phyloP scores from a whole-genome alignment of 2,888 invertebrate species.

The Arge pagana region DNA sequence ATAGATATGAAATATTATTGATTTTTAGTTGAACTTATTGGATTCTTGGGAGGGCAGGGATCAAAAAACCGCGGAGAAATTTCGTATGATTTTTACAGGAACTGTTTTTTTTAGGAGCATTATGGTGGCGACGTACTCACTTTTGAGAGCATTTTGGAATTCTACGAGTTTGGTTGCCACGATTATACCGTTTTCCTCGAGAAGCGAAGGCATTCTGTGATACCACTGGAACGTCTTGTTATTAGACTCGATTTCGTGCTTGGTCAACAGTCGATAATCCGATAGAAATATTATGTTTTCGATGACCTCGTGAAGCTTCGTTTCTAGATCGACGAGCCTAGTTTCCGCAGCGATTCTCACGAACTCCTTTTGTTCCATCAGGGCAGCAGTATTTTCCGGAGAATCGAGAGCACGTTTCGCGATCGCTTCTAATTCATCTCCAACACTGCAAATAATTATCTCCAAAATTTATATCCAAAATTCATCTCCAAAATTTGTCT shows the following conservation, averaged over 20 bases:
- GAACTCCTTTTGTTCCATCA: slow-evolving; percentile 84
- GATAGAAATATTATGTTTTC: slow-evolving; percentile 80
- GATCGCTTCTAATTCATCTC: slow-evolving; percentile 81
- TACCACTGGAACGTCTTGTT: slow-evolving; percentile 87
- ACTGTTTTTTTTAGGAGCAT: too few species aligned
- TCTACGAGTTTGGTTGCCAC: slow-evolving; percentile 81
- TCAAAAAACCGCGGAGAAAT: too few species aligned
- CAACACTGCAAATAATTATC: slow-evolving; percentile 65
- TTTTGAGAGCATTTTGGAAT: slow-evolving; percentile 81
- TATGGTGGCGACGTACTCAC: slow-evolving; percentile 34
- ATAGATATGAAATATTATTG: too few species aligned
- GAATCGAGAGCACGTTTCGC: slow-evolving; percentile 76
- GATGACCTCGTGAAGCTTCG: slow-evolving; percentile 70
- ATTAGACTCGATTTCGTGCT: slow-evolving; percentile 84
- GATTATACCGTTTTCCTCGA: slow-evolving; percentile 80
- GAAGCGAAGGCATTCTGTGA: slow-evolving; percentile 76
- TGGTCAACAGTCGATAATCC: slow-evolving; percentile 79
- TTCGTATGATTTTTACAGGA: too few species aligned
- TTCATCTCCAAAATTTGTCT: slow-evolving; percentile 57
- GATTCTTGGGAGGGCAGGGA: too few species aligned
- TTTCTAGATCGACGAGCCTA: slow-evolving; percentile 76
- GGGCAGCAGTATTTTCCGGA: slow-evolving; percentile 80
- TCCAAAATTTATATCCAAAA: too few species aligned
- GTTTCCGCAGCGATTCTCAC: slow-evolving; percentile 75
- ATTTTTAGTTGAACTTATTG: too few species aligned